Percentiles rank a stretch among this genome's conserved stretches.
These are phyloP conservation scores for Spea multiplicata DNA, from an alignment of 2,113 vertebrate genomes.

Conservation along the genomic window DNA sequence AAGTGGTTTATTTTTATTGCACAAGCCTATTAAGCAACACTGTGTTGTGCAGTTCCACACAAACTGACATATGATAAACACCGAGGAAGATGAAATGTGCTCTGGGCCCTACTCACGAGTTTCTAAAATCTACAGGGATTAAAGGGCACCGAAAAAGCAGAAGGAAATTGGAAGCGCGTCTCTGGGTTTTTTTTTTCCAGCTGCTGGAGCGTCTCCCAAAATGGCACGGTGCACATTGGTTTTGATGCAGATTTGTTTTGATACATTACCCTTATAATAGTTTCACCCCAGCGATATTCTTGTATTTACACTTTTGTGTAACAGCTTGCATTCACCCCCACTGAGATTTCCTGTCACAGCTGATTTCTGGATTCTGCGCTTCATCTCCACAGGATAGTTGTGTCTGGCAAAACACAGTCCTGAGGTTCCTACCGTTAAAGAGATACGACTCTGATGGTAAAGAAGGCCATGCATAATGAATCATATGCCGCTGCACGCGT, in stretches of 20 bases:
- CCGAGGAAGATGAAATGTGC: neutral
- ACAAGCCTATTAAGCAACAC: neutral
- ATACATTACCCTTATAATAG: neutral
- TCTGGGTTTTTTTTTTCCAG: neutral
- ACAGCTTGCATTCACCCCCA: neutral
- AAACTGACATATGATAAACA: neutral
- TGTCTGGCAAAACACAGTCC: neutral
- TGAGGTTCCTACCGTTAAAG: neutral
- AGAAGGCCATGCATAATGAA: neutral
- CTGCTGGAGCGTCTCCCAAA: neutral
- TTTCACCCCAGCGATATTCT: neutral
- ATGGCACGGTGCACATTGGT: neutral
- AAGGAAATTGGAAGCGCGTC: neutral
- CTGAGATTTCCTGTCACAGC: conserved; percentile 4
- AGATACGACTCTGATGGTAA: neutral
- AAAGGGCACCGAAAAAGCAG: neutral
- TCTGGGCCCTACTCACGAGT: neutral
- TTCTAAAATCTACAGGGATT: neutral
- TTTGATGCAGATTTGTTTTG: neutral
- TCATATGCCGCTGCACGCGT: neutral
- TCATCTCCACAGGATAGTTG: neutral
- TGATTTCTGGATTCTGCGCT: neutral
- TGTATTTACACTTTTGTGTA: neutral
- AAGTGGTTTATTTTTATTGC: too few relatives aligned
- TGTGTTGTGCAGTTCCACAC: neutral